Evolutionary conservation across 2,113 vertebrate species (phyloP), one percentile per base, ranked within the genome.

Genomic region (Menidia beryllina): DNA sequence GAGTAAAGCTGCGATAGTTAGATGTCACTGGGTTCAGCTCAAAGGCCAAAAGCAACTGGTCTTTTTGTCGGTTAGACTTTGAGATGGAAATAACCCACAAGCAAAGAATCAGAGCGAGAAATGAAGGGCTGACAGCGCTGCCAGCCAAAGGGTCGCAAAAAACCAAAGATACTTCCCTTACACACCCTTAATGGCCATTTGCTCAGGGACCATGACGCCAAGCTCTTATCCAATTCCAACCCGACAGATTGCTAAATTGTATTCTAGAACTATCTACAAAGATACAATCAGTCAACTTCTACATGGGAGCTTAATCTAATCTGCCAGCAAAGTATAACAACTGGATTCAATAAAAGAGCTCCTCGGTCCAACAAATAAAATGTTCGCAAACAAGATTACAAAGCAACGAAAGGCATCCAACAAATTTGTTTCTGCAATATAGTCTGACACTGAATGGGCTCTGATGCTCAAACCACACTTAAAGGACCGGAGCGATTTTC

Each of bases 21-120:
- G 86, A 87, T 75, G 70, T 86, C 81, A 68, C 77, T 81, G n/a
- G 80, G 74, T 81, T 54, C 78, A 73, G 66, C 77, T 70, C 62
- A 83, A 70, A 64, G 64, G 87, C 91, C 86, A 92, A 91, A 88
- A 79, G 88, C 76, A 91, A 91, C 86, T 88, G 83, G 80, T 83
- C 65, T 83, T 81, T 86, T 86, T 79, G 79, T 87, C 88, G 84
- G 91, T 89, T 77, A 87, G 77, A 82, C 82, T 85, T 77, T 79
- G 84, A 70, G 88, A 81, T 84, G 75, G 86, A 92, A 93, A 85
- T 87, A 86, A n/a, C 79, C 82, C 86, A 75, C 83, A 81, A 80
- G 69, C 70, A 79, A 67, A 67, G 66, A 85, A 75, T 69, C 51
- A 65, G 60, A 84, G 66, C 56, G 17, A 64, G 69, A 75, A 79